Evolutionary conservation across 2,113 vertebrate genomes (phyloP).

Genomic region (Phrynosoma blainvillii): DNA sequence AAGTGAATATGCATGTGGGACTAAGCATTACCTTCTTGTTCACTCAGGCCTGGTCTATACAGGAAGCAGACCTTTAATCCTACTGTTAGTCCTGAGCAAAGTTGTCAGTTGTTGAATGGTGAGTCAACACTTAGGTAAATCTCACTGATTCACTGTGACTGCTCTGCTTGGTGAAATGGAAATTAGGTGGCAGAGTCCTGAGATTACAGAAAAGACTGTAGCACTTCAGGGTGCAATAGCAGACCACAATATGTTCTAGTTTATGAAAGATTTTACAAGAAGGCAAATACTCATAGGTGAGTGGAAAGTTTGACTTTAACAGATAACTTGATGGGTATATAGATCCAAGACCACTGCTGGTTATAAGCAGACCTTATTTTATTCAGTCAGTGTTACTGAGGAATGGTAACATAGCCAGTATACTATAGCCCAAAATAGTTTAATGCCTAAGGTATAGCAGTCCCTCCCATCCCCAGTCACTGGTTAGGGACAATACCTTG

Average conservation of each 20-base stretch:
- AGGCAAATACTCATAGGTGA: background rate
- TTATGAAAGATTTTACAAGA: background rate
- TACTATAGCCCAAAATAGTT: background rate
- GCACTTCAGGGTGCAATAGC: background rate
- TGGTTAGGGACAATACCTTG: background rate
- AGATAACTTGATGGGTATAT: background rate
- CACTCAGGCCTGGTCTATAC: background rate
- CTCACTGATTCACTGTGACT: too few species aligned
- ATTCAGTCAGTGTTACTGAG: background rate
- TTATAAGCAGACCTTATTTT: background rate
- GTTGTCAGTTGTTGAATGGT: too few species aligned
- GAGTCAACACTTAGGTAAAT: too few species aligned
- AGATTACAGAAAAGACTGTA: background rate
- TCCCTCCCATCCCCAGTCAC: background rate
- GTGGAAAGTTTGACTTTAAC: background rate
- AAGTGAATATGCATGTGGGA: background rate
- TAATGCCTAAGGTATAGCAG: background rate
- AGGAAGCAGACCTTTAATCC: background rate
- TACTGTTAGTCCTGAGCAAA: too few species aligned
- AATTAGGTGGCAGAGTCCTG: background rate
- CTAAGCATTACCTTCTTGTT: constrained; percentile 9
- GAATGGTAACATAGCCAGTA: background rate
- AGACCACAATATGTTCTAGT: background rate
- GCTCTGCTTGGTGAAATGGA: background rate
- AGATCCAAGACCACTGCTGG: background rate